Percentiles rank a stretch among this genome's conserved stretches.
Conservation (phyloP, 2,888 invertebrate genomes). For the Cataglyphis livida region DNA sequence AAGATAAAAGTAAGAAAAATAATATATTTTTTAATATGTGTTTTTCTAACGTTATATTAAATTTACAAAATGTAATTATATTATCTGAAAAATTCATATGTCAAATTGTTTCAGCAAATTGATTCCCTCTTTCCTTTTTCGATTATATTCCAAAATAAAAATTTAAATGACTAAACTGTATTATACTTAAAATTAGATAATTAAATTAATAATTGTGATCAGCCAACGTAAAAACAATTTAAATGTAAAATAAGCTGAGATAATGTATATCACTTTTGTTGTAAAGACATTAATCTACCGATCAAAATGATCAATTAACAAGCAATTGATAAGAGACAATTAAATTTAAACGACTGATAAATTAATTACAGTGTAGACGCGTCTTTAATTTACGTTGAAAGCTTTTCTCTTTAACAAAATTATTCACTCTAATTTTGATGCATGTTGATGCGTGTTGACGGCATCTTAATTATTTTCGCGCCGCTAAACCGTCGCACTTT, state of each 20-base stretch:
- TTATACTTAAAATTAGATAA: not conserved
- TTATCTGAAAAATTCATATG: not conserved
- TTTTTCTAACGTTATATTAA: not conserved
- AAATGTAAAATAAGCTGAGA: not conserved
- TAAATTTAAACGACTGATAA: conserved; percentile 7
- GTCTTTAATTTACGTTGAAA: conserved; percentile 10
- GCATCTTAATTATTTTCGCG: conserved; percentile 13
- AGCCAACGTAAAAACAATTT: not conserved
- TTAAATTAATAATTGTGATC: not conserved
- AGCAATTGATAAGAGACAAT: not conserved
- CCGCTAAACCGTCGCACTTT: not conserved
- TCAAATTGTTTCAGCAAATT: not conserved
- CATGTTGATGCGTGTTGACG: not conserved
- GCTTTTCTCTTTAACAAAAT: not conserved
- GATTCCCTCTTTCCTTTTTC: not conserved
- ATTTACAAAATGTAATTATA: not conserved
- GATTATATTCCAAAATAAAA: not conserved
- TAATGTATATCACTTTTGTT: not conserved
- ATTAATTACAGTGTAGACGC: conserved; percentile 1
- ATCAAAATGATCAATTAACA: conserved; percentile 5
- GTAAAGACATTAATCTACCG: not conserved
- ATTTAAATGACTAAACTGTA: not conserved
- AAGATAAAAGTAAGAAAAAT: not conserved
- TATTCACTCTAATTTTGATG: conserved; percentile 40
- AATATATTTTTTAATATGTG: not conserved